Evolutionary conservation across 1,140 invertebrate species (phyloP).

Genomic region (Coelopa frigida): DNA sequence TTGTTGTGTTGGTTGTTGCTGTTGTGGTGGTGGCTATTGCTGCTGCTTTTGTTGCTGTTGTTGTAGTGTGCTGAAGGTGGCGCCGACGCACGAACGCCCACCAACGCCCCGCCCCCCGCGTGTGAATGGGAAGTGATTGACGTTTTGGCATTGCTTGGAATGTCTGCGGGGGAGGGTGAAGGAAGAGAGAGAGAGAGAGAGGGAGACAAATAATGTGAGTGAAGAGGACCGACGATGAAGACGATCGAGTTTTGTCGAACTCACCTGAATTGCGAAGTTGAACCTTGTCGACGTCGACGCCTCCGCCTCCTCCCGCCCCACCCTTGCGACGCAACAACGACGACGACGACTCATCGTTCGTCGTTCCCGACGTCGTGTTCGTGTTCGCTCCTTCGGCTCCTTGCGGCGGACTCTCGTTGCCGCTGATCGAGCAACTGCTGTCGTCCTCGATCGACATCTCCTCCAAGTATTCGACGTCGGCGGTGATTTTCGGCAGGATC

Average conservation of each 20-base stretch:
- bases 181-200: too few relatives aligned
- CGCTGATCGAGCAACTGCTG: conserved; percentile 34
- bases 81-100: conserved; percentile 16
- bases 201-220: too few relatives aligned
- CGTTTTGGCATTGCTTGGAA: conserved; percentile 17
- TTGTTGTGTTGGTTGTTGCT: not conserved
- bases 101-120: not conserved
- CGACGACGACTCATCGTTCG: too few relatives aligned
- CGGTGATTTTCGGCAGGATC: conserved; percentile 23
- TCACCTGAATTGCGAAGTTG: too few relatives aligned
- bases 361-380: too few relatives aligned
- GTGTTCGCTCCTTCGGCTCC: not conserved
- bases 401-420: conserved; percentile 35
- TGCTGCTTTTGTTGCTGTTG: not conserved
- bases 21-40: not conserved
- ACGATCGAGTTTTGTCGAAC: too few relatives aligned
- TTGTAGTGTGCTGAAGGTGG: conserved; percentile 21
- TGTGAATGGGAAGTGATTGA: conserved; percentile 3
- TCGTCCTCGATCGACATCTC: conserved; percentile 33
- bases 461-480: conserved; percentile 25
- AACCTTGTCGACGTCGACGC: too few relatives aligned
- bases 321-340: too few relatives aligned
- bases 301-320: too few relatives aligned
- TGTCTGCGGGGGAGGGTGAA: conserved; percentile 8
- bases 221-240: too few relatives aligned